Evolutionary conservation across 1,140 invertebrate species (phyloP).

Genomic region (Holotrichia oblita): DNA sequence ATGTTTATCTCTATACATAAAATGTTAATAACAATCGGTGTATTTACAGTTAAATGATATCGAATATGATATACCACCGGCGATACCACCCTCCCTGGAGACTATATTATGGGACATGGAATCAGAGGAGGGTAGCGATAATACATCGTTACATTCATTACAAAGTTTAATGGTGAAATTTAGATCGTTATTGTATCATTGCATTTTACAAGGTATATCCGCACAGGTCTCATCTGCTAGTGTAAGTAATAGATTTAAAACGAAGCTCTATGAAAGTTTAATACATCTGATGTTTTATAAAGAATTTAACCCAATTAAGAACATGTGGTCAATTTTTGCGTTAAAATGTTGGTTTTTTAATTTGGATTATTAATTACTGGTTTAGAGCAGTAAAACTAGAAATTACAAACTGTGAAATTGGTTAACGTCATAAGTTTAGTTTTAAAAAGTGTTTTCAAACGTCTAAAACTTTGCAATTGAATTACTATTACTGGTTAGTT

Average conservation of each 20-base stretch:
- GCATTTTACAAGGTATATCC: slow-evolving; percentile 85
- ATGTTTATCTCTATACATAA: slow-evolving; percentile 16
- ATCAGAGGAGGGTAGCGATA: slow-evolving; percentile 67
- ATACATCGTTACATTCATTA: slow-evolving; percentile 66
- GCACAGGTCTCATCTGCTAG: slow-evolving; percentile 83
- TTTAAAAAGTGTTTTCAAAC: no score
- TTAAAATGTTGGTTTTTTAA: no score
- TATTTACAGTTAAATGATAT: slow-evolving; percentile 75
- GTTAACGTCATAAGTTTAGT: no score
- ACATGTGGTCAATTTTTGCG: no score
- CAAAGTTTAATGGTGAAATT: slow-evolving; percentile 60
- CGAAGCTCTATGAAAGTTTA: background rate
- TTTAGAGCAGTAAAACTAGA: no score
- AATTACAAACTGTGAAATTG: no score
- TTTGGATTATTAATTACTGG: no score
- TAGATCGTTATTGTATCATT: slow-evolving; percentile 81
- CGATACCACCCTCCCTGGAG: slow-evolving; percentile 83
- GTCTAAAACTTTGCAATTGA: no score
- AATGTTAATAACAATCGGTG: slow-evolving; percentile 18
- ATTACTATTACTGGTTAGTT: no score
- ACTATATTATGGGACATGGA: slow-evolving; percentile 84
- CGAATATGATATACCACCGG: slow-evolving; percentile 84
- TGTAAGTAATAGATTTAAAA: slow-evolving; percentile 64
- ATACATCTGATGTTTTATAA: no score
- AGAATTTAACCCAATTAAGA: no score